These are phyloP conservation scores for Pammene aurita DNA, from an alignment of 2,888 invertebrate genomes.

Conservation along the genomic window DNA sequence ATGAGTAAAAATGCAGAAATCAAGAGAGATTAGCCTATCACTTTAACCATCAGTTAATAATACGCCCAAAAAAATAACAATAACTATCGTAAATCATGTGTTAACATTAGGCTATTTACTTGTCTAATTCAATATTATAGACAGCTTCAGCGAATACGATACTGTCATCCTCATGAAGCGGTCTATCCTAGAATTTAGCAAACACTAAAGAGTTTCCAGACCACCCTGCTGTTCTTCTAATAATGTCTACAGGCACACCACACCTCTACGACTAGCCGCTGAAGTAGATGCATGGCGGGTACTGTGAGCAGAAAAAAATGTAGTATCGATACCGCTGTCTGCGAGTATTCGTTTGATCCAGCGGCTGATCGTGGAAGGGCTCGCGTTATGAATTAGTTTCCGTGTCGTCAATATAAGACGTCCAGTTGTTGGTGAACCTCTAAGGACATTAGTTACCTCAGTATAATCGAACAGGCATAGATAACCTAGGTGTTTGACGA, in stretches of 20 bases:
- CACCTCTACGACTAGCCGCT: not conserved
- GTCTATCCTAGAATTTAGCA: slow-evolving; percentile 2
- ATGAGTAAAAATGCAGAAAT: not conserved
- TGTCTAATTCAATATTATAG: not conserved
- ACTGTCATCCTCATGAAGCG: not conserved
- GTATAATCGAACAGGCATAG: not conserved
- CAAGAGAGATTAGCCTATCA: not conserved
- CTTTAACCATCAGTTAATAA: not conserved
- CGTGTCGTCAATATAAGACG: not conserved
- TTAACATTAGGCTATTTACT: not conserved
- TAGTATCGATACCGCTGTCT: not conserved
- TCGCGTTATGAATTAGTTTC: not conserved
- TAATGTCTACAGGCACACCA: not conserved
- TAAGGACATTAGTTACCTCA: not conserved
- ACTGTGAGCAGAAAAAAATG: not conserved
- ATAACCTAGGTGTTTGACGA: not conserved
- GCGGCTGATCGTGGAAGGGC: not conserved
- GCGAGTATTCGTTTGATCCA: not conserved
- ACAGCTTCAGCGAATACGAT: not conserved
- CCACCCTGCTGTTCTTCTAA: not conserved
- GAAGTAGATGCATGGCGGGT: slow-evolving; percentile 5
- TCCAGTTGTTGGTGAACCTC: not conserved
- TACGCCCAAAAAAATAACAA: not conserved
- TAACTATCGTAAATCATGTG: too few species aligned
- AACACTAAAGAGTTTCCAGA: not conserved